Conservation (phyloP, 2,888 invertebrate species). For the Panopea generosa region DNA sequence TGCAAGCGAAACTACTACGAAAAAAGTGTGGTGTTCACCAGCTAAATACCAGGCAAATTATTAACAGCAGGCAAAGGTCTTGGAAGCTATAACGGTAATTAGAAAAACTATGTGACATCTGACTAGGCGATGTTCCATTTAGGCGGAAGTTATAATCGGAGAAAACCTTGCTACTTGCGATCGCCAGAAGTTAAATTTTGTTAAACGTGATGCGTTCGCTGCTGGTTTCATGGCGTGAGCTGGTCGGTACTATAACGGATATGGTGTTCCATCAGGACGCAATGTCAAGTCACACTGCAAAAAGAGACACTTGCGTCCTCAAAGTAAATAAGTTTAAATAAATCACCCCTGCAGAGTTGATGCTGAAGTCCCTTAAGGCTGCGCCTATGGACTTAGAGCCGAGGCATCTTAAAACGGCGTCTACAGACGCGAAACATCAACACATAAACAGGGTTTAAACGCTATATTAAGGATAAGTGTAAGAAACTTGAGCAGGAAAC, state of each 20-base stretch:
- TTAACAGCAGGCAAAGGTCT: background rate
- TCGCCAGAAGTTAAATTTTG: slow-evolving; percentile 1
- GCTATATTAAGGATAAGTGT: too few species aligned
- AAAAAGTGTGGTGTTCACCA: too few species aligned
- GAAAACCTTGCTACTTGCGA: slow-evolving; percentile 5
- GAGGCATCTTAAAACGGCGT: slow-evolving; percentile 12
- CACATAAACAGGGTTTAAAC: background rate
- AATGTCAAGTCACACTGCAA: slow-evolving; percentile 19
- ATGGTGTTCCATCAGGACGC: slow-evolving; percentile 35
- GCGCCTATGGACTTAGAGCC: slow-evolving; percentile 30
- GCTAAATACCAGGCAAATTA: background rate
- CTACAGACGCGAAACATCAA: background rate
- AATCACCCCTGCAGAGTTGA: slow-evolving; percentile 13
- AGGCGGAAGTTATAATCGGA: too few species aligned
- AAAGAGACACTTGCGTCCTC: slow-evolving; percentile 15
- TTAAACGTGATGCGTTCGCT: background rate
- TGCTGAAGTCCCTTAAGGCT: slow-evolving; percentile 26
- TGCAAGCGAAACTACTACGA: too few species aligned
- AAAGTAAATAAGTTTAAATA: slow-evolving; percentile 13
- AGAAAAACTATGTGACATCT: background rate
- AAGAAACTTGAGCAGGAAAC: too few species aligned
- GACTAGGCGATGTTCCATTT: slow-evolving; percentile 11
- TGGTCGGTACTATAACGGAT: slow-evolving; percentile 2
- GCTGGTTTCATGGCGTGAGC: background rate
- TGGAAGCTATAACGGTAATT: background rate